Base-by-base conservation (phyloP, 2,113 vertebrate species). In the Perccottus glenii region DNA sequence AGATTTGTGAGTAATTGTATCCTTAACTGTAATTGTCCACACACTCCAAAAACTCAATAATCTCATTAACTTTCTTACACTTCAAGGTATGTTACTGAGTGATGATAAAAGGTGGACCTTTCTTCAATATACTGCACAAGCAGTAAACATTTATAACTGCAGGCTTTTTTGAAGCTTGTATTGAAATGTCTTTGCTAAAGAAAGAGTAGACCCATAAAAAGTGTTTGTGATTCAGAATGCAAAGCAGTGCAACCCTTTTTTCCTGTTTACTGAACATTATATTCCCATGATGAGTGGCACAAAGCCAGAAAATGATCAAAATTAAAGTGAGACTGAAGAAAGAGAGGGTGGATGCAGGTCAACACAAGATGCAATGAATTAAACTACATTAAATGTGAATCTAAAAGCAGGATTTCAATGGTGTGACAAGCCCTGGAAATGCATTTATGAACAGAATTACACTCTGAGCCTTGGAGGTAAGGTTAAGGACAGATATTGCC, bases 171-270 rank as follows among this genome's bases (percentile, higher is more conserved):
- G 62, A 60, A n/a, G n/a, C n/a, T n/a, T 57, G 47, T 53, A 50
- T 75, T 70, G 73, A 68, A 83, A 82, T 67, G 64, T 77, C 66
- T 85, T 80, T 81, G 57, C 77, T 12, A 60, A 43, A 70, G 66
- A 74, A 78, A 70, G 83, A 77, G 69, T 76, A 75, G 63, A 86
- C 58, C 70, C 42, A 68, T 68, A 67, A 79, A 81, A 67, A 36
- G 75, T 84, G 75, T 75, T 36, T 58, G 85, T 80, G 57, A 80
- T 80, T 81, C 60, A 50, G 35, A 83, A 73, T 67, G 64, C 53
- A 64, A 80, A 81, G 65, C 57, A 15, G 51, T 40, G 19, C 42
- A 11, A 53, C 45, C 57, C 50, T 68, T 27, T 66, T 72, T 56
- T 67, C 45, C 42, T 51, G 10, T 0, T 67, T 66, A 67, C 60